Base-by-base conservation (phyloP, 1,140 invertebrate genomes). In the Vollenhovia emeryi region DNA sequence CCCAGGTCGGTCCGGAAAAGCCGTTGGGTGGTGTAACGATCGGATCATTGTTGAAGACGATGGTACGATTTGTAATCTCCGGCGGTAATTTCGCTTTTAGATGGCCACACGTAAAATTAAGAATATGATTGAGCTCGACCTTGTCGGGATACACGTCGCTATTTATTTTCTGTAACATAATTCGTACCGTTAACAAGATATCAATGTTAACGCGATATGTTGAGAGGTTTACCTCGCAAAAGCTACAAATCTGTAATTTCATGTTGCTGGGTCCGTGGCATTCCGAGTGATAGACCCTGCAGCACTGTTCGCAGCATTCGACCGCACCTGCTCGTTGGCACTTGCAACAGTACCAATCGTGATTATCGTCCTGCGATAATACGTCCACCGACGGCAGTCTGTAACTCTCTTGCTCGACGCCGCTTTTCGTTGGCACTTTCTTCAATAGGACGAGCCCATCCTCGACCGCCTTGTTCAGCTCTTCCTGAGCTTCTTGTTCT, bases 301-400 rank as follows among this genome's bases (percentile, higher is more conserved):
- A 89, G 85, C 94, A 94, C n/a, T 93, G 89, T 57, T 92, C 89
- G 68, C 94, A 94, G 57, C 91, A 91, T 60, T 93, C 92, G 8
- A 94, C 92, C 11, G 52, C 7, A 6, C 93, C 94, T 13, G 92
- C 93, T 87, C 91, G 91, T 24, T 94, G 93, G 33, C 94, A 94
- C 33, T 94, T 92, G 62, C 75, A 94, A 71, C 94, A 94, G 43
- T 94, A 94, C 94, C 94, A 94, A 64, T 94, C 94, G 43, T 94
- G 87, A 57, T 36, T 80, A 71, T 93, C 93, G 4, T 88, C 86
- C 6, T 91, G 80, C 11, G 60, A 27, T 6, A 86, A 27, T 6
- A 86, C 43, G 36, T 93, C 92, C 4, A 86, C 50, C 9, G 92
- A 91, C 6, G 93, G 93, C 6, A 94, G 84, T 87, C 89, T 87